phyloP scores from a whole-genome alignment of 2,113 vertebrate species.

The Xenopus tropicalis region UCB_Xtro_10.0 CM004444.2:93120001-93120500 shows the following conservation, averaged over 20 bases:
- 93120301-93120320: neutral
- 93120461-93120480: neutral
- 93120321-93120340: neutral
- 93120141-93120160: no score
- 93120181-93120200: no score
- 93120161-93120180: no score
- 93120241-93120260: neutral
- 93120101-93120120: no score
- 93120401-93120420: neutral
- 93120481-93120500: neutral
- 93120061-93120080: no score
- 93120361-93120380: neutral
- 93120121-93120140: no score
- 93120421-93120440: neutral
- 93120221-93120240: neutral
- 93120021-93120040: no score
- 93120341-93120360: no score
- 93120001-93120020: no score
- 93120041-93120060: no score
- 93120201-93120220: no score
- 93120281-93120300: neutral
- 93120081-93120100: no score
- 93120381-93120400: neutral
- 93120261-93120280: neutral
- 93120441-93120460: neutral